Evolutionary conservation across 1,140 invertebrate species (phyloP).

Genomic region (Zophobas morio): DNA sequence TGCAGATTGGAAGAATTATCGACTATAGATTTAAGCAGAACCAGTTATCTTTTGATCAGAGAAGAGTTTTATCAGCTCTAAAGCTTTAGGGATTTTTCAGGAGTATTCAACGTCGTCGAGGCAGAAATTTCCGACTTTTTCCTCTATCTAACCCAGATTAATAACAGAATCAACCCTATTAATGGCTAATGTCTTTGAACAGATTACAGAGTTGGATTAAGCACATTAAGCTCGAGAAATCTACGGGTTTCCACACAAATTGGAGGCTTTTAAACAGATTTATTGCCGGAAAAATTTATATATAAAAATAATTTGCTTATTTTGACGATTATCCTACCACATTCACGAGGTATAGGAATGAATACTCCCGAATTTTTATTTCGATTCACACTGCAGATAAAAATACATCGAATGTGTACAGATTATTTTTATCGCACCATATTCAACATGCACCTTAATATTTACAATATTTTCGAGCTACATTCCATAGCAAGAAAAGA

Average conservation of each 20-base stretch:
- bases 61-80: constrained; percentile 42
- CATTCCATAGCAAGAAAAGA: too few species aligned
- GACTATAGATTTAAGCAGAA: constrained; percentile 44
- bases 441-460: too few species aligned
- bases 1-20: constrained; percentile 48
- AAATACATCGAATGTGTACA: too few species aligned
- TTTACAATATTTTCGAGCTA: too few species aligned
- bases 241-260: constrained; percentile 39
- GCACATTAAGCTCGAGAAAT: constrained; percentile 37
- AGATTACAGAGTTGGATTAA: constrained; percentile 42
- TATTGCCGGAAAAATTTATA: constrained; percentile 8
- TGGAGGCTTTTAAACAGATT: constrained; percentile 35
- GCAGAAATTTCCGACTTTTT: constrained; percentile 42
- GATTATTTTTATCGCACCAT: too few species aligned
- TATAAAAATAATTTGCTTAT: neutral
- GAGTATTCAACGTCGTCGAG: constrained; percentile 39
- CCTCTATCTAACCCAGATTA: constrained; percentile 41
- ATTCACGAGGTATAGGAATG: too few species aligned
- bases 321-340: too few species aligned
- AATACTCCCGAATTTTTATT: too few species aligned
- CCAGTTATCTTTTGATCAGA: constrained; percentile 48
- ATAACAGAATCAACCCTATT: constrained; percentile 47
- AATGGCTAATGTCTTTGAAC: constrained; percentile 48
- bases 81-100: constrained; percentile 43
- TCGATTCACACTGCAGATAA: too few species aligned